Evolutionary conservation across 1,140 invertebrate genomes (phyloP).

Genomic region (Papilio glaucus): DNA sequence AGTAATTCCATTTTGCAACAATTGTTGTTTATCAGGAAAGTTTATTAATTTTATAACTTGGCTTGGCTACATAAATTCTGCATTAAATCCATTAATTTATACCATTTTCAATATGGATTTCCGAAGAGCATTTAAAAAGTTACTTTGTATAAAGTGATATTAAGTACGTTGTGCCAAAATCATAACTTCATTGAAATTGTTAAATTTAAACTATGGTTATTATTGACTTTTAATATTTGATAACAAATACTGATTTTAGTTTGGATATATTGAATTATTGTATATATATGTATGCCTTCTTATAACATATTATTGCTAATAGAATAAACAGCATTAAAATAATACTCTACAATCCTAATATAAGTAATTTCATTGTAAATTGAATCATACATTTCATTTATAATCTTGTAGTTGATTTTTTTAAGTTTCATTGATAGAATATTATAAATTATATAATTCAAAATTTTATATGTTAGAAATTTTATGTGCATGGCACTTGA

Average conservation of each 20-base stretch:
- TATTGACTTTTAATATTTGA: neutral
- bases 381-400: neutral
- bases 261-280: too few relatives aligned
- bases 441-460: slow-evolving; percentile 26
- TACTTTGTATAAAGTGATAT: slow-evolving; percentile 88
- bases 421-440: neutral
- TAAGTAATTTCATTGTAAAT: neutral
- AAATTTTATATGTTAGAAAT: slow-evolving; percentile 47
- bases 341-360: neutral
- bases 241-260: too few relatives aligned
- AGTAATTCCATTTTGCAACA: slow-evolving; percentile 92
- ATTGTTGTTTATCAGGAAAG: slow-evolving; percentile 90
- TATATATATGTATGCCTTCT: too few relatives aligned
- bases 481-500: slow-evolving; percentile 68
- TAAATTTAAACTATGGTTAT: neutral
- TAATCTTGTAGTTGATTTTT: neutral
- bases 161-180: slow-evolving; percentile 64
- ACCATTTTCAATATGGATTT: slow-evolving; percentile 99
- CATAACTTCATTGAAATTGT: slow-evolving; percentile 5
- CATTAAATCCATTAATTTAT: slow-evolving; percentile 98
- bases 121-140: slow-evolving; percentile 94
- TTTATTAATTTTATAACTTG: slow-evolving; percentile 96
- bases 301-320: neutral
- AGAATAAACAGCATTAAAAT: neutral
- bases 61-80: slow-evolving; percentile 98